A percentile compares a stretch with the other conserved stretches of the same genome.
Conservation (phyloP, 2,888 invertebrate genomes). For the Caenorhabditis sp. region DNA sequence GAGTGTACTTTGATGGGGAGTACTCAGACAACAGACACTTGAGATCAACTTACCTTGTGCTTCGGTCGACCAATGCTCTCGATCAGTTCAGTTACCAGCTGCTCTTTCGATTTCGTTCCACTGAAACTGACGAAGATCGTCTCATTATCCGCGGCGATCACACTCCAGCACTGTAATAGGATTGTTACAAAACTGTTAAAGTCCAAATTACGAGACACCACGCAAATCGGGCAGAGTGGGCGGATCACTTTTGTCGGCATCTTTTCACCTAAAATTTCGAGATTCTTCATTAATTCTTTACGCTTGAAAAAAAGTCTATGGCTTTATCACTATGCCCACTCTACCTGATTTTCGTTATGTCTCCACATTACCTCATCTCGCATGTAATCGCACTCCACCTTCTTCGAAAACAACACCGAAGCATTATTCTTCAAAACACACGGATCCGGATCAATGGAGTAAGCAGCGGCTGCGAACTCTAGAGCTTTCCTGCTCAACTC, state of each 20-base stretch:
- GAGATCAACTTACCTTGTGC: constrained; percentile 64
- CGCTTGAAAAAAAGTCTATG: too few species aligned
- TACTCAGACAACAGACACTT: constrained; percentile 25
- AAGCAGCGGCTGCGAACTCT: constrained; percentile 76
- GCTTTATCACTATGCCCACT: too few species aligned
- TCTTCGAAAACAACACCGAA: constrained; percentile 63
- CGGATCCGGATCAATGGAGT: constrained; percentile 75
- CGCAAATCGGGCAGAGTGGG: too few species aligned
- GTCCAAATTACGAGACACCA: too few species aligned
- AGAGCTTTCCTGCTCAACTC: constrained; percentile 37
- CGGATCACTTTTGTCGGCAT: too few species aligned
- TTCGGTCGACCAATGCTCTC: constrained; percentile 80
- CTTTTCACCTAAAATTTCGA: too few species aligned
- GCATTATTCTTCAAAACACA: constrained; percentile 77
- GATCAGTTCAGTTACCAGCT: constrained; percentile 80
- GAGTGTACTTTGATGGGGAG: neutral
- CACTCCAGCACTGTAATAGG: constrained; percentile 80
- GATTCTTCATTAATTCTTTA: too few species aligned
- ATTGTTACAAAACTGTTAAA: neutral
- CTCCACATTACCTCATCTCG: constrained; percentile 78
- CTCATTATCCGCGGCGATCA: constrained; percentile 73
- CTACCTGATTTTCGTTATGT: too few species aligned
- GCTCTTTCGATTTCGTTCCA: constrained; percentile 79
- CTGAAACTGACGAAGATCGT: constrained; percentile 78
- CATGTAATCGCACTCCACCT: constrained; percentile 77